Evolutionary conservation across 2,797 vertebrate genomes (phyloP), one percentile per base, ranked within the genome.

Genomic region (Enteromius viviparus): DNA sequence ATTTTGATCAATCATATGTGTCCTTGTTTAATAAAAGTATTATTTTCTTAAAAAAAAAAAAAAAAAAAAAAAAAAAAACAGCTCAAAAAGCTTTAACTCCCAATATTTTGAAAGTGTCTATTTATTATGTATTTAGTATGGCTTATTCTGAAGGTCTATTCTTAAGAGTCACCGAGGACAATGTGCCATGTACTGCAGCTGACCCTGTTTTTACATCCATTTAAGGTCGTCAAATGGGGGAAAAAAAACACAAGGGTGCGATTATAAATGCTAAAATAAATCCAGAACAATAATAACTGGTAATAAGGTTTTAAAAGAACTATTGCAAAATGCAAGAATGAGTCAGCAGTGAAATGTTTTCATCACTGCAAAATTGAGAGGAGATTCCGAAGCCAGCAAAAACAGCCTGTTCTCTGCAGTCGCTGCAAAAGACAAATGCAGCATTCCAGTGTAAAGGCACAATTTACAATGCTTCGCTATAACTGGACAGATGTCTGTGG

Each of bases 401-500:
- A 64, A 80, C 81, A 83, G 75, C 51, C 15, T 81, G 58, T 29
- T 65, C 42, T 49, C 78, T 42, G 64, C 23, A 76, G 69, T 80
- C 78, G 6, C 60, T 80, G 70, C 21, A 65, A 75, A 84, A 69
- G 83, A 68, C 66, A 78, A 80, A 78, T 84, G 40, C 21, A 75
- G 69, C 60, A 64, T 80, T 85, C 68, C 65, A 80, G 53, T 47
- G 17, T 42, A 78, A 70, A 55, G 51, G 53, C 76, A 47, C 68
- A 79, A 76, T 78, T 69, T 34, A 71, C 55, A 74, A 72, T 49
- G 78, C 65, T 85, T 64, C 78, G 32, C 80, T 86, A 68, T 83
- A 77, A 75, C 83, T 76, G 58, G 71, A 80, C 75, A 45, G 79
- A 84, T 75, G 49, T 85, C 64, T 81, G 78, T 82, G 74, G 71